Evolutionary conservation across 2,888 invertebrate genomes (phyloP), one percentile per base, ranked within the genome.

Genomic region (Homarus gammarus): DNA sequence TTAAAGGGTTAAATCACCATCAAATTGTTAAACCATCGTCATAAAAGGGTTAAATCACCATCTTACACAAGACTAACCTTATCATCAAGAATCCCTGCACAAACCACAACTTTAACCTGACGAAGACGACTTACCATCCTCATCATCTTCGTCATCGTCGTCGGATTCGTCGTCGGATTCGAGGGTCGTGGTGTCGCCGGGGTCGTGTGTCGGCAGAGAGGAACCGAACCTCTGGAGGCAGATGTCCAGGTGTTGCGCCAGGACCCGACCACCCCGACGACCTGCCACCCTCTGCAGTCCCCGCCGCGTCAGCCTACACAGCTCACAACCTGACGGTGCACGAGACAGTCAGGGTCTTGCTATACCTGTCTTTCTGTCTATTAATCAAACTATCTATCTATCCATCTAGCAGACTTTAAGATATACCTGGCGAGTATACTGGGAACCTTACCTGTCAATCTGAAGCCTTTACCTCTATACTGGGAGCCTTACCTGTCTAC

Each of bases 221-320:
- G 73, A 68, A 33, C 90, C 90, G 77, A 90, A 90, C 12, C 84
- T 68, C 82, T 88, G 81, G 5, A 90, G 88, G 64, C 87, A 87
- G 56, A 77, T 56, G 68, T 88, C 85, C 15, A 90, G 84, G 85
- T 88, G 87, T 81, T 90, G 61, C n/a, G 84, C 85, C 68, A 90
- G n/a, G 27, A 90, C 27, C 51, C 90, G 79, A 10, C 90, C 90
- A 0, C 75, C 70, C 33, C 88, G 36, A 33, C 82, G 40, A 2
- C 90, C 90, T 2, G 64, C 82, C 15, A 83, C 12, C 64, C 36
- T 44, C 51, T 61, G 73, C 18, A 88, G 88, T 0, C 51, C 51
- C 22, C 82, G 77, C 2, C 75, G 44, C 0, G 77, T 83, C 68
- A 88, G n/a, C 2, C 51, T 40, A 51, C 88, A 88, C 31, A 88